Conservation (phyloP, 2,888 invertebrate species). For the Penaeus monodon region DNA sequence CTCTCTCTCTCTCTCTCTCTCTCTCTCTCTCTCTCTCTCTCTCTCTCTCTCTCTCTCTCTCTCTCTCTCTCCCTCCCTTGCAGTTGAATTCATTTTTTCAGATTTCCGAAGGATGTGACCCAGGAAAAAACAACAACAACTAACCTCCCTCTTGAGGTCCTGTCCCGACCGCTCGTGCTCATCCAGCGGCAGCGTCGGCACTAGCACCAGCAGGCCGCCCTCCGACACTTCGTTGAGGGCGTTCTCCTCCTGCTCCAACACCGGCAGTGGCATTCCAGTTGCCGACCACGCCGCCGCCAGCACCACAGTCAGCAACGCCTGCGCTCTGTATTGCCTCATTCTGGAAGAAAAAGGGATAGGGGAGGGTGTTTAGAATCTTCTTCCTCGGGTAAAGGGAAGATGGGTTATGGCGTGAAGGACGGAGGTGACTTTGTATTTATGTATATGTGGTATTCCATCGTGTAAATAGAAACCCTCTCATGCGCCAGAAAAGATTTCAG, state of each 20-base stretch:
- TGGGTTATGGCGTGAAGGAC: no score
- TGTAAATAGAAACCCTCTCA: no score
- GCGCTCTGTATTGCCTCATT: conserved; percentile 9
- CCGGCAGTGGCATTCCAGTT: background rate
- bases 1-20: background rate
- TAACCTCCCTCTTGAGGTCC: conserved; percentile 38
- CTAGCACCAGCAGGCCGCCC: conserved; percentile 35
- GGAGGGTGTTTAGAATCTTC: background rate
- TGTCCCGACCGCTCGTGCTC: conserved; percentile 14
- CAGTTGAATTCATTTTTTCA: no score
- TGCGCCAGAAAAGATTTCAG: no score
- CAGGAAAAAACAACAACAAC: background rate
- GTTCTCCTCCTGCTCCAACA: background rate
- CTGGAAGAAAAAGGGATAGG: conserved; percentile 1
- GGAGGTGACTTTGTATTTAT: no score
- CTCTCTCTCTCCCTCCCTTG: background rate
- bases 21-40: background rate
- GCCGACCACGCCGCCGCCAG: conserved; percentile 18
- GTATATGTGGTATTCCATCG: no score
- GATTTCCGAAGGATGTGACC: no score
- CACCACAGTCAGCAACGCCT: conserved; percentile 1
- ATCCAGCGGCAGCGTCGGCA: conserved; percentile 34
- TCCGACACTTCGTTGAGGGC: conserved; percentile 34
- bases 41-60: background rate
- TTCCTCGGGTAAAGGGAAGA: no score